These are phyloP conservation scores for Philonicus albiceps DNA, from an alignment of 2,888 invertebrate species.

Conservation along the genomic window DNA sequence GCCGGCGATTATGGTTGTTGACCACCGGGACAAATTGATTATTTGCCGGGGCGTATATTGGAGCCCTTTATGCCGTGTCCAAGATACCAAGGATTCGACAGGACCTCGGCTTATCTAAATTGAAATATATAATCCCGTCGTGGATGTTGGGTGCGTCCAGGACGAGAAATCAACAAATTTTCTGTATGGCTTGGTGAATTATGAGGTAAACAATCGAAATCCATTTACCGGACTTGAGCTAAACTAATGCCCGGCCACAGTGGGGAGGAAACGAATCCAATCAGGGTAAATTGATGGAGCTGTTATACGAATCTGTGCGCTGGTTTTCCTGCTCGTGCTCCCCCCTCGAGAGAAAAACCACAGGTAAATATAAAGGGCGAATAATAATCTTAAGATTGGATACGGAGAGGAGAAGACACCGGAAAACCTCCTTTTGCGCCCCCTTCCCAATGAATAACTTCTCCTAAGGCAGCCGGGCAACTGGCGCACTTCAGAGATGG, in stretches of 20 bases:
- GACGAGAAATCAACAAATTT: constrained; percentile 17
- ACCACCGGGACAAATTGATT: constrained; percentile 28
- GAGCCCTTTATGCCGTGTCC: neutral
- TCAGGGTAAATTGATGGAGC: neutral
- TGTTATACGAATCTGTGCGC: neutral
- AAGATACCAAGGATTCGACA: neutral
- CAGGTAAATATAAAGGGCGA: neutral
- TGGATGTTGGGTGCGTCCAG: neutral
- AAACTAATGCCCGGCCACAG: neutral
- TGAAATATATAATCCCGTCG: constrained; percentile 23
- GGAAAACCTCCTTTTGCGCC: neutral
- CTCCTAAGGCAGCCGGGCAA: neutral
- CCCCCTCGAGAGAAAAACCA: neutral
- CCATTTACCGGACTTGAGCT: constrained; percentile 9
- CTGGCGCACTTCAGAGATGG: neutral
- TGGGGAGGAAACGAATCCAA: neutral
- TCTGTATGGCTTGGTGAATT: constrained; percentile 6
- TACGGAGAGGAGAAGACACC: neutral
- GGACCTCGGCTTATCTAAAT: constrained; percentile 22
- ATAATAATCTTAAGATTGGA: neutral
- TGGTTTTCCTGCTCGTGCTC: neutral
- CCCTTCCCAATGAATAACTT: neutral
- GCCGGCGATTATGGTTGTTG: constrained; percentile 17
- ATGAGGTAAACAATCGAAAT: constrained; percentile 24
- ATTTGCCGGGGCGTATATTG: constrained; percentile 21